Evolutionary conservation across 1,140 invertebrate genomes (phyloP).

Genomic region (Doryteuthis pealeii): DNA sequence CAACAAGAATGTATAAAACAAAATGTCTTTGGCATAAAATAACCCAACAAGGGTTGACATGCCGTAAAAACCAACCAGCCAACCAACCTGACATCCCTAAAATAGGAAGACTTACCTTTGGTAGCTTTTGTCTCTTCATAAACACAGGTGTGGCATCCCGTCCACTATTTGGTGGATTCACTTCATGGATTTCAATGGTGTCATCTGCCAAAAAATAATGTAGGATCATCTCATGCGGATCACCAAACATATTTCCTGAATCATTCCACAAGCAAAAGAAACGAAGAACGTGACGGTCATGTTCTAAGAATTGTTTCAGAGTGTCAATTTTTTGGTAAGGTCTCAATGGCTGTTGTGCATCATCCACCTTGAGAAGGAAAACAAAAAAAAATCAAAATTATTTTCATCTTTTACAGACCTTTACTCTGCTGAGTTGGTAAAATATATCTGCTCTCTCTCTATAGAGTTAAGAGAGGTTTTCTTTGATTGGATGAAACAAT

Average conservation of each 20-base stretch:
- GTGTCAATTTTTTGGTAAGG: constrained; percentile 61
- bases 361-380: constrained; percentile 48
- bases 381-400: not conserved
- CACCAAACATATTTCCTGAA: constrained; percentile 59
- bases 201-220: constrained; percentile 62
- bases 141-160: constrained; percentile 59
- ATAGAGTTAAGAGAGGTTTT: no score
- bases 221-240: constrained; percentile 57
- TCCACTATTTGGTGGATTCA: constrained; percentile 55
- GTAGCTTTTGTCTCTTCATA: constrained; percentile 51
- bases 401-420: not conserved
- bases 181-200: constrained; percentile 59
- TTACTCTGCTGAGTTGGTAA: not conserved
- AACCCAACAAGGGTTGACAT: no score
- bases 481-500: not conserved
- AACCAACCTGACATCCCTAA: not conserved
- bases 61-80: no score
- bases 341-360: constrained; percentile 57
- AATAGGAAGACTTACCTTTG: constrained; percentile 52
- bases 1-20: no score
- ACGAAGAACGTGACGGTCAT: constrained; percentile 59
- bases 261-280: constrained; percentile 62
- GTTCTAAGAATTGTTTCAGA: constrained; percentile 59
- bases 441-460: no score
- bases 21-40: no score